phyloP scores from a whole-genome alignment of 2,888 invertebrate genomes.

The Coleophora flavipennella region DNA sequence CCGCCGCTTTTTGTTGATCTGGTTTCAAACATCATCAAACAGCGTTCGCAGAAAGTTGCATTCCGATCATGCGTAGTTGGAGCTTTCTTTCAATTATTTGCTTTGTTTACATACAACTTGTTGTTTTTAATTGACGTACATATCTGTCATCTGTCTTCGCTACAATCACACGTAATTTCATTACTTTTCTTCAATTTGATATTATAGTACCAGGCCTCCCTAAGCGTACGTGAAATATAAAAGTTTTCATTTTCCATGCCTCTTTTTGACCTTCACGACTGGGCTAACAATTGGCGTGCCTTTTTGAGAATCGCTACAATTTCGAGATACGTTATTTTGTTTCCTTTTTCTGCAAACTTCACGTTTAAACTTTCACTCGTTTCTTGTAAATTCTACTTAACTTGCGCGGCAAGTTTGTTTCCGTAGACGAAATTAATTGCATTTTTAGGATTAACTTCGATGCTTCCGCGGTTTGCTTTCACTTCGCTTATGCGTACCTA shows the following conservation, averaged over 20 bases:
- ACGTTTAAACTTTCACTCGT: slow-evolving; percentile 43
- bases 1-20: slow-evolving; percentile 19
- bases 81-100: neutral
- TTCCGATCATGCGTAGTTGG: too few species aligned
- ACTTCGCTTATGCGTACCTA: slow-evolving; percentile 17
- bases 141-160: too few species aligned
- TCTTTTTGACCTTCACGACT: slow-evolving; percentile 36
- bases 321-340: slow-evolving; percentile 15
- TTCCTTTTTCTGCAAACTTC: slow-evolving; percentile 30
- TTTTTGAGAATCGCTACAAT: slow-evolving; percentile 23
- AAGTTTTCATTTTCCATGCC: slow-evolving; percentile 17
- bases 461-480: slow-evolving; percentile 27
- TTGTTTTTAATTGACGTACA: too few species aligned
- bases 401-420: slow-evolving; percentile 35
- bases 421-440: slow-evolving; percentile 26
- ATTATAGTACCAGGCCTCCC: neutral
- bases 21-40: too few species aligned
- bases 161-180: neutral
- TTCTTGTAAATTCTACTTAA: slow-evolving; percentile 40
- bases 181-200: neutral
- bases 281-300: slow-evolving; percentile 25
- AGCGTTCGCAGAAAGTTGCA: too few species aligned
- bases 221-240: slow-evolving; percentile 12
- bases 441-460: slow-evolving; percentile 18
- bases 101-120: neutral